These are phyloP conservation scores for Seira musarum DNA, from an alignment of 2,888 invertebrate species.

Conservation along the genomic window DNA sequence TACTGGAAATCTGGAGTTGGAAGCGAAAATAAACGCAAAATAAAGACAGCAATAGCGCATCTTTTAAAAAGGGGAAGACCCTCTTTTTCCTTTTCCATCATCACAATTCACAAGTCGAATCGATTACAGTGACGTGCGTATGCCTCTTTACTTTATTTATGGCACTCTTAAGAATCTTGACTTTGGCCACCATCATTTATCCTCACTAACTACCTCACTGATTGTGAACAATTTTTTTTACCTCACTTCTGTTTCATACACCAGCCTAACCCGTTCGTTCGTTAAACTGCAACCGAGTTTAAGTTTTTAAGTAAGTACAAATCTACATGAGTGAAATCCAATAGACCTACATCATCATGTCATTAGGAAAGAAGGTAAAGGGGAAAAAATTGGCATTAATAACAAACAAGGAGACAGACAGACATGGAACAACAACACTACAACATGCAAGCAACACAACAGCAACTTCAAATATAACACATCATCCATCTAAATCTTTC, in stretches of 20 bases:
- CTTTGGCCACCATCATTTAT: background rate
- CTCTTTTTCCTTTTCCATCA: too few species aligned
- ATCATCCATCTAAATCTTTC: background rate
- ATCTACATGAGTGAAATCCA: constrained; percentile 31
- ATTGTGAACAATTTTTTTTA: too few species aligned
- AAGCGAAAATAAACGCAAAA: too few species aligned
- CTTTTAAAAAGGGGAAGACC: too few species aligned
- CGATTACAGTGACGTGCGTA: constrained; percentile 45
- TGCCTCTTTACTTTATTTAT: constrained; percentile 41
- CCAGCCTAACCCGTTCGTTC: background rate
- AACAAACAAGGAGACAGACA: too few species aligned
- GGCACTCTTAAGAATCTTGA: constrained; percentile 32
- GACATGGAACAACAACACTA: too few species aligned
- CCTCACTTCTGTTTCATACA: too few species aligned
- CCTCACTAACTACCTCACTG: background rate
- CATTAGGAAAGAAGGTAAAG: constrained; percentile 22
- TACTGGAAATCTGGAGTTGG: too few species aligned
- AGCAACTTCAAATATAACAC: background rate
- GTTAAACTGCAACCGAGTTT: constrained; percentile 37
- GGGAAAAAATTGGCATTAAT: constrained; percentile 36
- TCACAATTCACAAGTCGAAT: constrained; percentile 20
- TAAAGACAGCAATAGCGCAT: too few species aligned
- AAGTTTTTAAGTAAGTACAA: constrained; percentile 28
- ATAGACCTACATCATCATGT: constrained; percentile 52
- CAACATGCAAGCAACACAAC: constrained; percentile 4